Evolutionary conservation across 2,888 invertebrate genomes (phyloP).

Genomic region (Zhuqinia jingwanae): DNA sequence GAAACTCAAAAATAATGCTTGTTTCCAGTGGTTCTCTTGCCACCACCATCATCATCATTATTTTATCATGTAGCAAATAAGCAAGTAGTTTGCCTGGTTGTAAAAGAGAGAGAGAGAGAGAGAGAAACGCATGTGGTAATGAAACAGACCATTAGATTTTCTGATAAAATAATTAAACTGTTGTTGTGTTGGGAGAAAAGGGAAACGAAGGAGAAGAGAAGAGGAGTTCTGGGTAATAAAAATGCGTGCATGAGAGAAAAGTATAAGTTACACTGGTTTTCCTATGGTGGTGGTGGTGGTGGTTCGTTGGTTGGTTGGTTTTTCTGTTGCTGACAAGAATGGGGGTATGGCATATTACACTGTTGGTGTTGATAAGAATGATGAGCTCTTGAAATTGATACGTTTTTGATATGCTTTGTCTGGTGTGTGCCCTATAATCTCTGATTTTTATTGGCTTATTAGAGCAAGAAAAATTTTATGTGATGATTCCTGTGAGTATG

Average conservation of each 20-base stretch:
- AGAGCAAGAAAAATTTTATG: background rate
- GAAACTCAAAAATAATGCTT: background rate
- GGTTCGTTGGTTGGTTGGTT: slow-evolving; percentile 29
- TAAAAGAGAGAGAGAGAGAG: background rate
- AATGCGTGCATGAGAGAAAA: slow-evolving; percentile 12
- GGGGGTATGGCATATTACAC: background rate
- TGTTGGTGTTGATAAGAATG: slow-evolving; percentile 57
- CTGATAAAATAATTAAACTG: slow-evolving; percentile 70
- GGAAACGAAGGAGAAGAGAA: slow-evolving; percentile 10
- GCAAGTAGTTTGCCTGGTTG: background rate
- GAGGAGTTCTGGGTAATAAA: slow-evolving; percentile 42
- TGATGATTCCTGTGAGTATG: background rate
- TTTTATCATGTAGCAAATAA: background rate
- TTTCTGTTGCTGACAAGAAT: background rate
- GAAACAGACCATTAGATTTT: slow-evolving; percentile 67
- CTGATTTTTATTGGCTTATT: slow-evolving; percentile 50
- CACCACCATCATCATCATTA: background rate
- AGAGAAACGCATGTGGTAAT: slow-evolving; percentile 64
- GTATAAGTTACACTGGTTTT: slow-evolving; percentile 20
- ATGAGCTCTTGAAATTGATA: slow-evolving; percentile 67
- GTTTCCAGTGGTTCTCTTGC: background rate
- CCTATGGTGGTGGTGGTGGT: background rate
- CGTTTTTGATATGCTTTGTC: slow-evolving; percentile 42
- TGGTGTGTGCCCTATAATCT: background rate
- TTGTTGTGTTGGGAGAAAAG: slow-evolving; percentile 33